A percentile compares a stretch with the other conserved stretches of the same genome.
Evolutionary conservation across 2,113 vertebrate species (phyloP).

Genomic region (Podarcis raffonei): DNA sequence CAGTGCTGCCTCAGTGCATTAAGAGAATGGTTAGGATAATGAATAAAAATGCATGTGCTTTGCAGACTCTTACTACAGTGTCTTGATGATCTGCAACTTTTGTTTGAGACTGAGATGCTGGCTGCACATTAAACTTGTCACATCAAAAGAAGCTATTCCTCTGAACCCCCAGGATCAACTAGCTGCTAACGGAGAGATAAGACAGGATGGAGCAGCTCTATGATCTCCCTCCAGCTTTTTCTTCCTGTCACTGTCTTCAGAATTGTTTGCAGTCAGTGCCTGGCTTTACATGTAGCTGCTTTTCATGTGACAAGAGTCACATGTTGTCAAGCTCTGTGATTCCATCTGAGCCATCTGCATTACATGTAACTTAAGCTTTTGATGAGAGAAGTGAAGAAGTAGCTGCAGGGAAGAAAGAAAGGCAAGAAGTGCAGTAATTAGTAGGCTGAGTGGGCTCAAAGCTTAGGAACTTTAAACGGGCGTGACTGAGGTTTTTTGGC

Average conservation of each 20-base stretch:
- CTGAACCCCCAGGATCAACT: not conserved
- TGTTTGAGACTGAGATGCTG: not conserved
- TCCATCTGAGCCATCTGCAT: not conserved
- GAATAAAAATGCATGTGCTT: not conserved
- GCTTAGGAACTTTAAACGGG: not conserved
- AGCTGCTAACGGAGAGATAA: not conserved
- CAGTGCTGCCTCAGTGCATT: slow-evolving; percentile 14
- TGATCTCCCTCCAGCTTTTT: not conserved
- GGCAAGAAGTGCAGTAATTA: not conserved
- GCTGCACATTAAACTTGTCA: not conserved
- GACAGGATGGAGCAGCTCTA: not conserved
- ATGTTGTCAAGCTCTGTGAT: not conserved
- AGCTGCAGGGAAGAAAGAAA: not conserved
- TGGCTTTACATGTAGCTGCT: not conserved
- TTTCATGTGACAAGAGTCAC: not conserved
- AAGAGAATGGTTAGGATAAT: slow-evolving; percentile 9
- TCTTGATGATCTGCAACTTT: not conserved
- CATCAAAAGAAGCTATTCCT: not conserved
- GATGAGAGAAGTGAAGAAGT: not conserved
- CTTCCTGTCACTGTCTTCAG: not conserved
- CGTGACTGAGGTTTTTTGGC: not conserved
- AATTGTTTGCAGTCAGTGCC: not conserved
- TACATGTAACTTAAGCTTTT: not conserved
- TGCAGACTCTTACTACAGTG: not conserved
- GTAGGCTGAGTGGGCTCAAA: not conserved